Evolutionary conservation across 30 jellyfish, hydroid and myxozoan genomes (phyloP), one percentile per base, ranked within the genome.

Genomic region (Haliclystus octoradiatus): DNA sequence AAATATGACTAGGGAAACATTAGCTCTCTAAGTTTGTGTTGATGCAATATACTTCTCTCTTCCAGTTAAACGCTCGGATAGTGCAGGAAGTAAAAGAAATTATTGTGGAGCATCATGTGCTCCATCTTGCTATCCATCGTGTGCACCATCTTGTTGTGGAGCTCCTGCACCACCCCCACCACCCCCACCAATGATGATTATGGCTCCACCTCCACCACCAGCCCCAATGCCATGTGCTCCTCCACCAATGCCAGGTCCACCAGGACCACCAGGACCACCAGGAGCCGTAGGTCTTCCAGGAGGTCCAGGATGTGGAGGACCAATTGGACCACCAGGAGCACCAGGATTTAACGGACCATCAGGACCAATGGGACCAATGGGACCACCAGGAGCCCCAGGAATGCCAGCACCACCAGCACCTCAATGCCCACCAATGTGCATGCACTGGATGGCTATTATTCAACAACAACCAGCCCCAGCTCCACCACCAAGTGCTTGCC

Each of bases 311-410:
- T 62, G 76, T 29, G 93, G 93, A 51, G 96, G 96, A 47, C 93
- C 96, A 77, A 89, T 90, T 71, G 96, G 96, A 31, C 71, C 93
- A 33, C 71, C 90, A 46, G 96, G 96, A 64, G 80, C 96, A 72
- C 70, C 83, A 64, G 96, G 96, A 73, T 93, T 82, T 57, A 93
- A 93, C 77, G 96, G 96, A 85, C 89, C 90, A 71, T 93, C 96
- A 71, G 96, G 96, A 65, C 73, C 83, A 14, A 82, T 82, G 66
- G 96, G 96, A 85, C 96, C 96, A 71, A 77, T 84, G 78, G 96
- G 96, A 77, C 96, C 96, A 26, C 93, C 96, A 72, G 96, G 96
- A 77, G 80, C 94, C 49, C 96, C 96, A 26, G 94, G 94, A 29
- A 77, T 79, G 62, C 94, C 96, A 25, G 96, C 96, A 14, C 96